Percentiles rank a stretch among this genome's conserved stretches.
phyloP scores from a whole-genome alignment of 1,140 invertebrate species.

The Muscidifurax raptorellus region DNA sequence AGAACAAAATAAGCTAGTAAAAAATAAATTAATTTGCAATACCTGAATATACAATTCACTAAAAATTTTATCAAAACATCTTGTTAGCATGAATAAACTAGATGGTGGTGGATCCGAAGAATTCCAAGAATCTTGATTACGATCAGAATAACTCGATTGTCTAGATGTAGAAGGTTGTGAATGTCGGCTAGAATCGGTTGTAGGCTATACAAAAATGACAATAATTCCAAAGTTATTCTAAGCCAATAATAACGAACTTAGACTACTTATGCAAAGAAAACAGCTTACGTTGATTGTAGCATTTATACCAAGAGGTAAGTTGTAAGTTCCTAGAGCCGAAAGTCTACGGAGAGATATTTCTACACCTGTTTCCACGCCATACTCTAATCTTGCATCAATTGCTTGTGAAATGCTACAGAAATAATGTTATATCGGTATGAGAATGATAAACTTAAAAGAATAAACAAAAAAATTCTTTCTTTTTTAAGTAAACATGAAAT shows the following conservation, averaged over 20 bases:
- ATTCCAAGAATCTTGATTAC: conserved; percentile 65
- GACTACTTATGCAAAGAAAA: conserved; percentile 21
- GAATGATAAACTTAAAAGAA: neutral
- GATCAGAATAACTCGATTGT: conserved; percentile 61
- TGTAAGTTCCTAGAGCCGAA: conserved; percentile 78
- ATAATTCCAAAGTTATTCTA: neutral
- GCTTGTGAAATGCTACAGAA: conserved; percentile 79
- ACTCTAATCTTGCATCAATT: conserved; percentile 86
- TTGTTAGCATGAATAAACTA: conserved; percentile 79
- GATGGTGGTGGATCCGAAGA: conserved; percentile 62
- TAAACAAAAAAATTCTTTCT: conserved; percentile 32
- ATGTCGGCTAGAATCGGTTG: conserved; percentile 61
- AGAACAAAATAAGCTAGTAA: conserved; percentile 35
- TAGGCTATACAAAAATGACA: conserved; percentile 46
- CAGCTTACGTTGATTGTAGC: conserved; percentile 71
- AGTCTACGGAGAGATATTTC: conserved; percentile 84
- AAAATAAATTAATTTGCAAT: conserved; percentile 27
- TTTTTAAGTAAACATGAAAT: neutral
- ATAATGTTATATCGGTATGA: conserved; percentile 7
- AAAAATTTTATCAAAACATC: conserved; percentile 84
- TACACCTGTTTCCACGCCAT: conserved; percentile 82
- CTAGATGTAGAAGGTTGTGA: conserved; percentile 58
- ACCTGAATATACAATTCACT: conserved; percentile 75
- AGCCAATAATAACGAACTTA: neutral
- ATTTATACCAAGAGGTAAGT: conserved; percentile 77